These are phyloP conservation scores for Parotia lawesii DNA, from an alignment of 2,113 vertebrate genomes.

Conservation along the genomic window DNA sequence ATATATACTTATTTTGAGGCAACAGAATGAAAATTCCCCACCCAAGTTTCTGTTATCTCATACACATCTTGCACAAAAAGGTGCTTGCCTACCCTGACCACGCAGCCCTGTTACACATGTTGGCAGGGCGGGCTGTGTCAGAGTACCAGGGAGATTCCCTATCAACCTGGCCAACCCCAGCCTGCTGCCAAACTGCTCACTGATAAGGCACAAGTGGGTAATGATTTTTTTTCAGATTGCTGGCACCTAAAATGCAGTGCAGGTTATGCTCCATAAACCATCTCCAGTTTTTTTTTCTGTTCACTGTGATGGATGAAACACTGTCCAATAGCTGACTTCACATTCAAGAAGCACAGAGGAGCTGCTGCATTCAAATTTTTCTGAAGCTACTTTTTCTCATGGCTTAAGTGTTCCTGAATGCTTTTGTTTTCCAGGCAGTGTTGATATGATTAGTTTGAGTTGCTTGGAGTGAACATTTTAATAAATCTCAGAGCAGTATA, in stretches of 20 bases:
- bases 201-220: background rate
- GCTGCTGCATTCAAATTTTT: background rate
- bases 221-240: background rate
- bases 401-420: background rate
- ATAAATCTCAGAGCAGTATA: background rate
- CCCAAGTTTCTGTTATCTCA: background rate
- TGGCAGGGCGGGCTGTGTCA: background rate
- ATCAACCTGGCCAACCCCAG: background rate
- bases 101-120: background rate
- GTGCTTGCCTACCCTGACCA: background rate
- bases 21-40: background rate
- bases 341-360: background rate
- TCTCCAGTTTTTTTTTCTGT: background rate
- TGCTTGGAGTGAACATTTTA: background rate
- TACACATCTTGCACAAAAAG: background rate
- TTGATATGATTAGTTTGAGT: background rate
- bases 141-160: background rate
- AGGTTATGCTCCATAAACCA: background rate
- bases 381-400: background rate
- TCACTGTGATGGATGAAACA: slow-evolving; percentile 19
- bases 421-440: background rate
- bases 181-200: background rate
- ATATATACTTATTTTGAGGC: background rate
- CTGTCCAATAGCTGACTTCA: background rate
- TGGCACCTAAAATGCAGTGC: background rate